Conservation (phyloP, 2,113 vertebrate species). For the mouse (Mus musculus) region GRCm39 chr7:104215001-104215500, state of each 20-base stretch:
- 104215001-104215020: background rate
- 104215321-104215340: background rate
- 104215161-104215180: background rate
- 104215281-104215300: background rate
- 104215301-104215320: background rate
- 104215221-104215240: background rate
- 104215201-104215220: background rate
- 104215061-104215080: background rate
- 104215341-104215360: background rate
- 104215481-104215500: background rate
- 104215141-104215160: too few species aligned
- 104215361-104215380: background rate
- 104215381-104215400: background rate
- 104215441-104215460: background rate
- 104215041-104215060: background rate
- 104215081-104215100: background rate
- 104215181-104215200: background rate
- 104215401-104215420: background rate
- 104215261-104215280: background rate
- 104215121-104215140: too few species aligned
- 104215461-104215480: background rate
- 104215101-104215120: background rate
- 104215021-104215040: background rate
- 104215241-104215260: background rate
- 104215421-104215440: background rate